Base-by-base conservation (phyloP, 1,140 invertebrate genomes). In the Chlorops oryzae region DNA sequence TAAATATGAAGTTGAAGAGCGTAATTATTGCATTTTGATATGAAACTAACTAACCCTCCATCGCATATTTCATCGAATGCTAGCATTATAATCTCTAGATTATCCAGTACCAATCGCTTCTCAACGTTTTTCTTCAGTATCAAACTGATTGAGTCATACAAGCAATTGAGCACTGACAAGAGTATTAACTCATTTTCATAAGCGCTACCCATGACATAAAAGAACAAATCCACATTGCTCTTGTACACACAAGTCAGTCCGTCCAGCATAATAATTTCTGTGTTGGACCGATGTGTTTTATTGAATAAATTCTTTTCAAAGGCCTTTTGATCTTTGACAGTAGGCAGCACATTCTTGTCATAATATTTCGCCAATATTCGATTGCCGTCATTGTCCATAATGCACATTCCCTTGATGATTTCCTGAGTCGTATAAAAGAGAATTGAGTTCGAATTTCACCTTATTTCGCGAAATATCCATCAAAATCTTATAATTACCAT, bases 31-130 rank as follows among this genome's bases (percentile, higher is more conserved):
- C n/a, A n/a, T 9, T 23, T 23, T 2, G 23, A n/a, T n/a, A n/a
- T n/a, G n/a, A 3, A 15, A 9, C 24, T 10, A 13, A 75, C 77
- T 78, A 74, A 96, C 92, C 96, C 96, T 66, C 91, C 91, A 81
- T 99, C 96, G 74, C 94, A 98, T 53, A 99, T 97, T 77, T 99
- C 96, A 81, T 99, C 96, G 63, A 99, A 81, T 1, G 93, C 90
- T 51, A 99, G 71, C 84, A 98, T 95, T 0, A 96, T 87, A 57
- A 94, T 87, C 74, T 98, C 95, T 52, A 99, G 76, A 65, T 92
- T 95, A 52, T 99, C 95, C 34, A 98, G 70, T 15, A 99, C 79
- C 3, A 86, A 81, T 60, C 90, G 75, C 72, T 94, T 97, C 70
- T 99, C 96, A 0, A 99, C 94, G 75, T 97, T 98, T 70, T 97